These are phyloP conservation scores for Phaenicophaeus curvirostris DNA, from an alignment of 2,797 vertebrate species.

Conservation along the genomic window DNA sequence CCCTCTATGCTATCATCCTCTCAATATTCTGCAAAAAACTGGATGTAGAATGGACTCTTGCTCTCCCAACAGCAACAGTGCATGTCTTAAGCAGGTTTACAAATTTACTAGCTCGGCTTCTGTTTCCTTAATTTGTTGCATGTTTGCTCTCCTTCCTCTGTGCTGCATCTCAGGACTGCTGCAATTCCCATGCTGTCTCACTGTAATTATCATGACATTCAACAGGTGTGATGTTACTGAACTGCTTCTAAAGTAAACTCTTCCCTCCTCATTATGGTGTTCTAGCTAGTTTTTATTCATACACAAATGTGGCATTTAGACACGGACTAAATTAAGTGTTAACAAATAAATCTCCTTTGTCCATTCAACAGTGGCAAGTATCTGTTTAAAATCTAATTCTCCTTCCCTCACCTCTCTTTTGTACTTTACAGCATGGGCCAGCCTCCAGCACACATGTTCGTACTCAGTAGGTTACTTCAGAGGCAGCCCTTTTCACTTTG, in stretches of 20 bases:
- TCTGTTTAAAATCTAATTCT: slow-evolving; percentile 63
- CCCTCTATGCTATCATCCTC: accelerated
- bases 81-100: slow-evolving; percentile 2
- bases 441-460: slow-evolving; percentile 65
- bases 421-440: slow-evolving; percentile 58
- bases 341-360: slow-evolving; percentile 59
- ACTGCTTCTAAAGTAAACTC: background rate
- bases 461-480: slow-evolving; percentile 67
- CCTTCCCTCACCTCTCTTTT: slow-evolving; percentile 68
- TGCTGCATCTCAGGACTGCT: background rate
- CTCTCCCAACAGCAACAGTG: background rate
- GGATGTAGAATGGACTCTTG: background rate
- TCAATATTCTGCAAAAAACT: background rate
- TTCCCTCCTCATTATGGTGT: background rate
- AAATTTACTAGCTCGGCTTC: slow-evolving; percentile 16
- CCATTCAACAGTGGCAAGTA: slow-evolving; percentile 48
- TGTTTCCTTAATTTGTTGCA: background rate
- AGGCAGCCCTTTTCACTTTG: slow-evolving; percentile 62
- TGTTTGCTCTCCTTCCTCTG: background rate
- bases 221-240: slow-evolving; percentile 34
- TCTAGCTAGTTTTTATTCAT: background rate
- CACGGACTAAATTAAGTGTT: slow-evolving; percentile 56
- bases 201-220: background rate
- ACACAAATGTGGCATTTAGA: background rate
- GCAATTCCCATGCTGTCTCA: background rate